Conservation (phyloP, 1,140 invertebrate genomes). For the Drosophila sechellia region DNA sequence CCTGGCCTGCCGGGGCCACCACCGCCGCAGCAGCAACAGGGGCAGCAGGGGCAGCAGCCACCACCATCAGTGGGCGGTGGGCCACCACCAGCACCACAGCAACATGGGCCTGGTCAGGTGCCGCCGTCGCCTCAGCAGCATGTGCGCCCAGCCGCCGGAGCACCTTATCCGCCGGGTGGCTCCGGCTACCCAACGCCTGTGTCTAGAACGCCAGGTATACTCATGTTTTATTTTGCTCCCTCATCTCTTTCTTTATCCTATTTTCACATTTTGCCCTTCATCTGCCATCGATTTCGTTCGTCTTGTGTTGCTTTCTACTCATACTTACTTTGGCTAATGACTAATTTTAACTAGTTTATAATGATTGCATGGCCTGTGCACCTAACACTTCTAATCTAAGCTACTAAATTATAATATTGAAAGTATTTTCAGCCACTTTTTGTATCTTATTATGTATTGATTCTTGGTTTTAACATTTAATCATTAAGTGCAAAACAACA, state of each 20-base stretch:
- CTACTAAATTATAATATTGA: not conserved
- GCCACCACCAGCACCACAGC: slow-evolving; percentile 48
- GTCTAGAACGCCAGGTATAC: slow-evolving; percentile 85
- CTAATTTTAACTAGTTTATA: slow-evolving; percentile 18
- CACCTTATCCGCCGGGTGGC: slow-evolving; percentile 84
- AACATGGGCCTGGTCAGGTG: slow-evolving; percentile 45
- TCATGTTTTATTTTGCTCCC: slow-evolving; percentile 65
- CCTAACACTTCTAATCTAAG: not conserved
- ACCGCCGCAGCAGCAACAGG: slow-evolving; percentile 31
- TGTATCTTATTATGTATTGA: too few relatives aligned
- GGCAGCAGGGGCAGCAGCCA: slow-evolving; percentile 36
- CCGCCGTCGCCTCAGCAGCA: slow-evolving; percentile 70
- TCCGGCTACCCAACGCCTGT: slow-evolving; percentile 83
- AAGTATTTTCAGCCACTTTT: not conserved
- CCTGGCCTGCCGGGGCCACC: slow-evolving; percentile 24
- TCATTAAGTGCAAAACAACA: too few relatives aligned
- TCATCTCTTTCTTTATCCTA: slow-evolving; percentile 41
- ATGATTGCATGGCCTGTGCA: slow-evolving; percentile 15
- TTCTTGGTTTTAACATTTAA: not conserved
- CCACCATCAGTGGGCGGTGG: slow-evolving; percentile 13
- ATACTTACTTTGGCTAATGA: not conserved
- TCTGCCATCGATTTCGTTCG: slow-evolving; percentile 27
- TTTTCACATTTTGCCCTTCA: slow-evolving; percentile 17
- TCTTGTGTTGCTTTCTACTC: slow-evolving; percentile 9
- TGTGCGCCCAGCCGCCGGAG: slow-evolving; percentile 78